phyloP scores from a whole-genome alignment of 2,888 invertebrate genomes.

The Epiblema foenella region DNA sequence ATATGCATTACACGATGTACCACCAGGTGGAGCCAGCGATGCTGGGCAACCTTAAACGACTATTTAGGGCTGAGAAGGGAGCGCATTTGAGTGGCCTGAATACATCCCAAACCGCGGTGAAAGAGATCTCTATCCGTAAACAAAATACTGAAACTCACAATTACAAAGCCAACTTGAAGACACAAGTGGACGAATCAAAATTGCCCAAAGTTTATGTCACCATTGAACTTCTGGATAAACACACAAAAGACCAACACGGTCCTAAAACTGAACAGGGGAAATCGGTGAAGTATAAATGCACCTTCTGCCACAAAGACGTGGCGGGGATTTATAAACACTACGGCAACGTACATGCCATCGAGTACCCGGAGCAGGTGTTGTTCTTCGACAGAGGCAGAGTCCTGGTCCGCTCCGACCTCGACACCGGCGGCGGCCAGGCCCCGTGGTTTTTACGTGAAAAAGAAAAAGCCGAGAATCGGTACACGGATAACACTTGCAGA shows the following conservation, averaged over 20 bases:
- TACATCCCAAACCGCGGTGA: background rate
- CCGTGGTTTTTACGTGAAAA: constrained; percentile 10
- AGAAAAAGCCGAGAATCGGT: constrained; percentile 1
- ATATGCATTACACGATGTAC: background rate
- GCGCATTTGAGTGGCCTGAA: constrained; percentile 4
- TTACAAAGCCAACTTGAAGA: background rate
- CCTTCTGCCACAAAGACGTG: constrained; percentile 1
- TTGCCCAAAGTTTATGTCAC: background rate
- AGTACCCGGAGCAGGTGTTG: constrained; percentile 8
- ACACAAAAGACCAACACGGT: background rate
- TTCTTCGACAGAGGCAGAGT: background rate
- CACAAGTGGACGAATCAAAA: background rate
- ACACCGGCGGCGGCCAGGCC: constrained; percentile 1
- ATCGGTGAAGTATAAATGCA: background rate
- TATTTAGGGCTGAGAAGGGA: constrained; percentile 18
- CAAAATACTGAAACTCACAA: background rate
- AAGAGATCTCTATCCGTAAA: background rate
- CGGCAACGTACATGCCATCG: constrained; percentile 10
- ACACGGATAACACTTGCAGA: constrained; percentile 7
- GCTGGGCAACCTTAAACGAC: background rate
- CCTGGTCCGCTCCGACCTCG: background rate
- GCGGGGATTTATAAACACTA: constrained; percentile 16
- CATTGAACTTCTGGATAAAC: background rate
- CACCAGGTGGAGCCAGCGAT: constrained; percentile 11
- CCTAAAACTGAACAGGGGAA: constrained; percentile 11